phyloP scores from a whole-genome alignment of 2,113 vertebrate species.

The Montifringilla adamsi region DNA sequence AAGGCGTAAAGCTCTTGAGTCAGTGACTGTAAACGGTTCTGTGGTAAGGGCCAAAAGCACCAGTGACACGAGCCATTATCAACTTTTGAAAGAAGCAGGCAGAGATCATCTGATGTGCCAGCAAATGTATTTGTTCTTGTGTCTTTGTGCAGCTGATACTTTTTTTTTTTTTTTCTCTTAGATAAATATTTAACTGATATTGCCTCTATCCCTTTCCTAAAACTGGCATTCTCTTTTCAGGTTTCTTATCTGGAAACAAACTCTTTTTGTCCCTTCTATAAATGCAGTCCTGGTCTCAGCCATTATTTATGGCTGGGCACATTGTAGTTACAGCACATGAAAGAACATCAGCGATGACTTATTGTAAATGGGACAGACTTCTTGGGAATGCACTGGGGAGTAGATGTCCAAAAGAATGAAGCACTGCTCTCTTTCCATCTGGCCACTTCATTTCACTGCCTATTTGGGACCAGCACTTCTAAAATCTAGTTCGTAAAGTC shows the following conservation, averaged over 20 bases:
- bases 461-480: background rate
- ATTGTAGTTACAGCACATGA: background rate
- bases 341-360: slow-evolving; percentile 11
- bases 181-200: background rate
- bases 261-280: background rate
- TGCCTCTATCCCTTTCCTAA: background rate
- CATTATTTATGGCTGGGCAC: background rate
- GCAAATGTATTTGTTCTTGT: background rate
- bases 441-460: slow-evolving; percentile 18
- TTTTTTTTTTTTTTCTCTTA: background rate
- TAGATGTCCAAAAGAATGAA: slow-evolving; percentile 15
- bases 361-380: slow-evolving; percentile 11
- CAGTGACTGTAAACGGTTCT: background rate
- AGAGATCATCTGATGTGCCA: background rate
- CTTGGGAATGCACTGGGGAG: background rate
- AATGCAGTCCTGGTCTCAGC: background rate
- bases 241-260: background rate
- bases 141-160: background rate
- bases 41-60: background rate
- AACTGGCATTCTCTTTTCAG: background rate
- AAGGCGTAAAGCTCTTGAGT: background rate
- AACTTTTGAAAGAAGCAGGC: background rate
- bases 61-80: background rate
- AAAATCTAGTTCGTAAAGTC: background rate
- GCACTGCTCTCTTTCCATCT: background rate